Evolutionary conservation across 2,113 vertebrate genomes (phyloP).

Genomic region (Rhinolophus ferrumequinum): DNA sequence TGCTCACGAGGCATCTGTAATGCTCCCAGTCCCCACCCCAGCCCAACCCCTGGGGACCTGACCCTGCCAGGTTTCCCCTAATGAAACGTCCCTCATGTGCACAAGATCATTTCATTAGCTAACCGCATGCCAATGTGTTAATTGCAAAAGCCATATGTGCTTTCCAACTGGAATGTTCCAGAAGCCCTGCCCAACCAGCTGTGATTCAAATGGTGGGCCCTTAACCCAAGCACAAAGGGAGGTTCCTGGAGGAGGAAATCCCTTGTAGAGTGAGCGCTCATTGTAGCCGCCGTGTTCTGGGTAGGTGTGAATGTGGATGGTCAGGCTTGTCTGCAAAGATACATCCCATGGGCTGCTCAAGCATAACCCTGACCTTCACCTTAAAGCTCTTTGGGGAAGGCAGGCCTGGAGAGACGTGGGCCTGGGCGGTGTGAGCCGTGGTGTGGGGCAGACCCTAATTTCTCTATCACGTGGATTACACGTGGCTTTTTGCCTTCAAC

Average conservation of each 20-base stretch:
- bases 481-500: background rate
- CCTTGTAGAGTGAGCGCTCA: too few relatives aligned
- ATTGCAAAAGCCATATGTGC: background rate
- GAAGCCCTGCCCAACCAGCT: background rate
- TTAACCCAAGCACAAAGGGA: background rate
- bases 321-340: background rate
- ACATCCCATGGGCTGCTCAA: fast-evolving
- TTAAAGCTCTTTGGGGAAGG: background rate
- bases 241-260: background rate
- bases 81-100: background rate
- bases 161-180: background rate
- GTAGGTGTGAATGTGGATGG: fast-evolving
- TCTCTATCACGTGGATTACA: fast-evolving
- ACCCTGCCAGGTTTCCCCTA: background rate
- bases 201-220: background rate
- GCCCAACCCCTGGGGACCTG: background rate
- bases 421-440: fast-evolving
- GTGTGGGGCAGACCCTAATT: fast-evolving
- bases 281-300: fast-evolving
- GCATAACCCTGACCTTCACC: fast-evolving
- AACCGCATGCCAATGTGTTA: background rate
- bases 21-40: fast-evolving
- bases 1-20: fast-evolving
- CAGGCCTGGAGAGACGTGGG: too few relatives aligned
- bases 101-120: background rate